Base-by-base conservation (phyloP, 1,140 invertebrate species). In the Drosophila cardini region DNA sequence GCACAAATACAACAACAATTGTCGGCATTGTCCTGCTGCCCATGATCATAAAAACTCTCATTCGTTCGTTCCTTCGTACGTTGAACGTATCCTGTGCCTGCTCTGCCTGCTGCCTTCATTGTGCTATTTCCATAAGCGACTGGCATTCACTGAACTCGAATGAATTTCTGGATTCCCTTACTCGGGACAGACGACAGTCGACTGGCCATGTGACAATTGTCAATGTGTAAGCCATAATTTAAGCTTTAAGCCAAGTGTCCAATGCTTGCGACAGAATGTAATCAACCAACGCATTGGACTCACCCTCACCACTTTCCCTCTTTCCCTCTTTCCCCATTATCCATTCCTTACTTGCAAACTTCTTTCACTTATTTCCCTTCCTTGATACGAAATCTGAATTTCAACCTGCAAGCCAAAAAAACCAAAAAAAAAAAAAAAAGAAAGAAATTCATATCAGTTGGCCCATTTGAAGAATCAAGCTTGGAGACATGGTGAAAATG, bases 211-310 rank as follows among this genome's bases (percentile, higher is more conserved):
- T 85, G 78, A 82, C 82, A 74, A 86, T 86, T 85, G 82, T 82
- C 82, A 86, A 48, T 69, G 74, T 58, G 78, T 61, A 69, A 77
- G 68, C 83, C 69, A 82, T 80, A 89, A 83, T 87, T 87, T 89
- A 80, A 89, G 58, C 78, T 85, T 85, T 64, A 85, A 76, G 18
- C 62, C 71, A 56, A 61, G 57, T 73, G 40, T 58, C 38, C 67
- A 21, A 15, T 30, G 4, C 16, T 46, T 36, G 57, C 45, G 48
- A 46, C 36, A 68, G 68, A 77, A 52, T 74, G 70, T 68, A 81
- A 81, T 74, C 82, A 65, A 40, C 7, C 38, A 32, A 6, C 48
- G 10, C 36, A 40, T 4, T 40, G 10, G 2, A 30, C 18, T 10
- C 30, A 21, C 32, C 18, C n/a, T 21, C 38, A 0, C 26, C 15